These are phyloP conservation scores for Sympetrum striolatum DNA, from an alignment of 2,888 invertebrate genomes.

Conservation along the genomic window DNA sequence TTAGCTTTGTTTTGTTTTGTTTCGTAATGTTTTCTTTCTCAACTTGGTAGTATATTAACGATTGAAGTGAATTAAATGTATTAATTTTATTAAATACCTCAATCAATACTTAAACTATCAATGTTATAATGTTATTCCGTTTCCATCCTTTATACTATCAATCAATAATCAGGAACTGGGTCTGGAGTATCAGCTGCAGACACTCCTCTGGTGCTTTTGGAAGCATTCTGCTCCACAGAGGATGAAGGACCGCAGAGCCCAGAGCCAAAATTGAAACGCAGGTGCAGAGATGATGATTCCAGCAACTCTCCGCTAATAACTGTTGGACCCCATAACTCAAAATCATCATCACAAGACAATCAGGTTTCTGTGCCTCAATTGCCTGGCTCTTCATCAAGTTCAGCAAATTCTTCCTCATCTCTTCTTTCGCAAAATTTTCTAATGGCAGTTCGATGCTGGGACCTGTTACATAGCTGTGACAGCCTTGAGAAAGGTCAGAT, in stretches of 20 bases:
- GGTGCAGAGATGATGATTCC: constrained; percentile 67
- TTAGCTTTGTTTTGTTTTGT: too few relatives aligned
- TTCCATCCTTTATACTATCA: too few relatives aligned
- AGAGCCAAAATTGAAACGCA: constrained; percentile 68
- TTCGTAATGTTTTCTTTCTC: too few relatives aligned
- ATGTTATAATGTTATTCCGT: too few relatives aligned
- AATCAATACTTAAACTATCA: too few relatives aligned
- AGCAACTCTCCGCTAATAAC: constrained; percentile 22
- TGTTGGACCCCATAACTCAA: constrained; percentile 1
- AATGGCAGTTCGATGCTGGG: constrained; percentile 87
- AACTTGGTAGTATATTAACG: too few relatives aligned
- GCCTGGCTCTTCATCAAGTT: neutral
- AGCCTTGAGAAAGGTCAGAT: constrained; percentile 67
- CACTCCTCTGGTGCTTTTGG: constrained; percentile 54
- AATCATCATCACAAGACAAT: constrained; percentile 51
- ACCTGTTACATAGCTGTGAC: constrained; percentile 78
- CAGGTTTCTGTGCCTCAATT: constrained; percentile 50
- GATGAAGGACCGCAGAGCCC: neutral
- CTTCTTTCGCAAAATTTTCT: constrained; percentile 71
- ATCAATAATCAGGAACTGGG: neutral
- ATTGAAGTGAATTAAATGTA: too few relatives aligned
- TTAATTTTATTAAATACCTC: too few relatives aligned
- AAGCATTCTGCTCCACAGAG: constrained; percentile 53
- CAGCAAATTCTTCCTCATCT: neutral
- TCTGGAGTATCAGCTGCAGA: constrained; percentile 31